A percentile compares a stretch with the other conserved stretches of the same genome.
phyloP scores from a whole-genome alignment of 1,140 invertebrate genomes.

The Lasioglossum albipes region DNA sequence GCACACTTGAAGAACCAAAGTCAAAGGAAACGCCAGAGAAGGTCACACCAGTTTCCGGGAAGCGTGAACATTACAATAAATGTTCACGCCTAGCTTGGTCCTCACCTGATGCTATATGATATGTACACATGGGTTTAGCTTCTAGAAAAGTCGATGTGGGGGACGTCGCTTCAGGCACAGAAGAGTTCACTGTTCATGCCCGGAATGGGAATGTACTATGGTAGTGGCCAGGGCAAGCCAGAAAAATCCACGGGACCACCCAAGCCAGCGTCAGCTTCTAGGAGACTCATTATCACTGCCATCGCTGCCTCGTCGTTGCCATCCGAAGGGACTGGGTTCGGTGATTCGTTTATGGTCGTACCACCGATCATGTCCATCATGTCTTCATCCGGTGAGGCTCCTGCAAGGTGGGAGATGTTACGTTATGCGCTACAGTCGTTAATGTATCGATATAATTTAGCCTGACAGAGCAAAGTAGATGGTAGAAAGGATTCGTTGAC shows the following conservation, averaged over 20 bases:
- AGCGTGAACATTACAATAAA: background rate
- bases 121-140: constrained; percentile 8
- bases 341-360: constrained; percentile 79
- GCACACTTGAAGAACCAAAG: background rate
- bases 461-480: background rate
- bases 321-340: constrained; percentile 82
- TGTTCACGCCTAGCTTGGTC: constrained; percentile 3
- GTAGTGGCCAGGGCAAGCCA: constrained; percentile 92
- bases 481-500: no score
- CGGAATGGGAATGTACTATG: constrained; percentile 75
- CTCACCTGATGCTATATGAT: constrained; percentile 2
- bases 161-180: constrained; percentile 8
- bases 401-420: constrained; percentile 69
- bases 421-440: constrained; percentile 47
- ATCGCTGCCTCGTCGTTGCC: constrained; percentile 94
- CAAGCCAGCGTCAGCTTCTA: constrained; percentile 88
- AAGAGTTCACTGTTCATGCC: background rate
- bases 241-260: constrained; percentile 92
- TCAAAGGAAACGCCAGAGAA: background rate
- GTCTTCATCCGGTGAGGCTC: constrained; percentile 79
- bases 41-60: constrained; percentile 2
- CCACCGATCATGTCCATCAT: constrained; percentile 84
- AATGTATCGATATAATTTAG: background rate
- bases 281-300: constrained; percentile 95
- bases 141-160: background rate